phyloP scores from a whole-genome alignment of 2,888 invertebrate genomes.

The Chrysolina haemoptera region DNA sequence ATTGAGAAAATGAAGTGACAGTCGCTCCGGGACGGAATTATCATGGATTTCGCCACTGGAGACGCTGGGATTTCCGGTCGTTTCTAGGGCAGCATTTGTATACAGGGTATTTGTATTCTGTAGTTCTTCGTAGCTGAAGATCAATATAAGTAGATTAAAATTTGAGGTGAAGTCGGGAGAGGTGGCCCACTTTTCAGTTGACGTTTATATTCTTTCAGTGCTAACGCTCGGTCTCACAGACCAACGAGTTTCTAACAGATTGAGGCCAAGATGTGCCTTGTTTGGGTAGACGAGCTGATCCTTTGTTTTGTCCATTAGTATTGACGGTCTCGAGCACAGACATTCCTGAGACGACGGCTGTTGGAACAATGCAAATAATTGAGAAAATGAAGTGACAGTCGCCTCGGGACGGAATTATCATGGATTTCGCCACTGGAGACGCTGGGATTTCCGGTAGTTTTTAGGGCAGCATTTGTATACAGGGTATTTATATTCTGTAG shows the following conservation, averaged over 20 bases:
- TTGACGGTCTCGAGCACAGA: slow-evolving; percentile 39
- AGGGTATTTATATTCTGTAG: neutral
- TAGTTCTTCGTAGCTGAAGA: neutral
- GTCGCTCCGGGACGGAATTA: slow-evolving; percentile 26
- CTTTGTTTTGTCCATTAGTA: slow-evolving; percentile 46
- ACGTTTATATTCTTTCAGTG: no score
- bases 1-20: slow-evolving; percentile 36
- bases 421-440: slow-evolving; percentile 12
- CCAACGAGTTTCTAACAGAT: slow-evolving; percentile 20
- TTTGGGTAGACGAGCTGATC: slow-evolving; percentile 46
- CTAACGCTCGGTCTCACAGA: no score
- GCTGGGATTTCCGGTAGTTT: neutral
- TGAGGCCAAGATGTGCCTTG: slow-evolving; percentile 34
- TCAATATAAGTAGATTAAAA: no score
- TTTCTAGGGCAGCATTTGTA: neutral
- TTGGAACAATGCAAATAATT: slow-evolving; percentile 39
- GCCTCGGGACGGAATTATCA: slow-evolving; percentile 27
- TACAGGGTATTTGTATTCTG: neutral
- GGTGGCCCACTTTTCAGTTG: no score
- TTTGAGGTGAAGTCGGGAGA: no score
- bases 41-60: slow-evolving; percentile 23
- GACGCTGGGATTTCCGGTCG: neutral
- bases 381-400: slow-evolving; percentile 33
- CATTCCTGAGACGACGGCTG: slow-evolving; percentile 34
- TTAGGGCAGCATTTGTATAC: no score